These are phyloP conservation scores for Huso huso DNA, from an alignment of 2,797 vertebrate genomes.

Conservation along the genomic window DNA sequence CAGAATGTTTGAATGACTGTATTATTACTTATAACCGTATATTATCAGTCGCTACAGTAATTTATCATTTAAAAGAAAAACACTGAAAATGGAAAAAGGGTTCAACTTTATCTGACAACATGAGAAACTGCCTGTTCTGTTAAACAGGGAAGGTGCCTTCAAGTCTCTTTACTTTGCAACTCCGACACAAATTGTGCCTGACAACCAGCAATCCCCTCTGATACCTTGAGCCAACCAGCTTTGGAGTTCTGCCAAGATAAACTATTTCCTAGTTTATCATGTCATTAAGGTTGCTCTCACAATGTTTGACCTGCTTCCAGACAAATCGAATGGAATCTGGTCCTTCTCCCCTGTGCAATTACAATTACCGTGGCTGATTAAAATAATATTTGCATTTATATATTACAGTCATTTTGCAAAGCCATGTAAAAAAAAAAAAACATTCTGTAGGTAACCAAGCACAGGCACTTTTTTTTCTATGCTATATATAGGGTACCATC, in stretches of 20 bases:
- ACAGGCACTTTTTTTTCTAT: background rate
- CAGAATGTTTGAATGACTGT: too few species aligned
- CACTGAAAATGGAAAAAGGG: background rate
- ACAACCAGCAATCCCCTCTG: slow-evolving; percentile 11
- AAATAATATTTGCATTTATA: too few species aligned
- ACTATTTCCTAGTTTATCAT: background rate
- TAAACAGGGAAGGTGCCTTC: slow-evolving; percentile 9
- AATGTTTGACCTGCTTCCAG: background rate
- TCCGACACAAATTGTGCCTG: slow-evolving; percentile 11
- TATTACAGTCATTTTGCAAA: too few species aligned
- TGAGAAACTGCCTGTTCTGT: background rate
- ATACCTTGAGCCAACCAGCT: slow-evolving; percentile 4
- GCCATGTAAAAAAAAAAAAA: background rate
- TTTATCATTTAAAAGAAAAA: too few species aligned
- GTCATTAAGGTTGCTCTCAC: background rate
- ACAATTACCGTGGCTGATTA: too few species aligned
- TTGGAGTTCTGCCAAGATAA: background rate
- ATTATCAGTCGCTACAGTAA: too few species aligned
- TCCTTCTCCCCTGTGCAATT: too few species aligned
- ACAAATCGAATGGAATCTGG: background rate
- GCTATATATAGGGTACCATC: background rate
- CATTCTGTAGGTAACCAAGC: background rate
- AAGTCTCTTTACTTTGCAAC: slow-evolving; percentile 13
- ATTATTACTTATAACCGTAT: too few species aligned
- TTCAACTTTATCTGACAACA: background rate